Evolutionary conservation across 2,797 vertebrate species (phyloP).

Genomic region (Pteropus rufus): DNA sequence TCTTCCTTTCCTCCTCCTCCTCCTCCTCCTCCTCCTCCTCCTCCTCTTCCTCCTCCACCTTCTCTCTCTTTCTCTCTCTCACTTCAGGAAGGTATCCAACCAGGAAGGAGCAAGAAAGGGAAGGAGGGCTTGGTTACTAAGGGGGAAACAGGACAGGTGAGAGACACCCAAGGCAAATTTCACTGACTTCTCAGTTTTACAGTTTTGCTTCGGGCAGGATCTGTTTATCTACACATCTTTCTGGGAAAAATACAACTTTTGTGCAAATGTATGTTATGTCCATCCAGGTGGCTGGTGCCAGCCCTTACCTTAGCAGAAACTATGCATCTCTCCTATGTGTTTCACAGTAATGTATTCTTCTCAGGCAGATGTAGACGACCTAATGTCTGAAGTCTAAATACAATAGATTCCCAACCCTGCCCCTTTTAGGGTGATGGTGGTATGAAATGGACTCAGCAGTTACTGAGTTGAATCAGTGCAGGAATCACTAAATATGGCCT

Average conservation of each 20-base stretch:
- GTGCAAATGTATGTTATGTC: neutral
- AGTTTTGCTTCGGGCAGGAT: slow-evolving; percentile 37
- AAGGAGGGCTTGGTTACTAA: neutral
- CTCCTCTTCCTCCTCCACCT: no score
- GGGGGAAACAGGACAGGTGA: neutral
- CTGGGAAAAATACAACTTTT: neutral
- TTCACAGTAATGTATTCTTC: neutral
- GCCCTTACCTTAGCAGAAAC: neutral
- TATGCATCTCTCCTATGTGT: neutral
- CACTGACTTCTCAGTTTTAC: slow-evolving; percentile 16
- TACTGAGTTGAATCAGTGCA: neutral
- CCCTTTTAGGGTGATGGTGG: neutral
- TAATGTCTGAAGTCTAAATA: neutral
- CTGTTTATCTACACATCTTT: slow-evolving; percentile 26
- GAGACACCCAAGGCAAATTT: slow-evolving; percentile 11
- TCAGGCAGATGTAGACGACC: neutral
- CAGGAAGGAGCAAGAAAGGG: neutral
- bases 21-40: no score
- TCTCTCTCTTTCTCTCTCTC: neutral
- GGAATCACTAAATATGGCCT: neutral
- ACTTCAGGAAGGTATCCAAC: neutral
- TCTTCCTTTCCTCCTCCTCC: no score
- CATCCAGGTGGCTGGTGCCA: neutral
- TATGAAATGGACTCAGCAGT: neutral
- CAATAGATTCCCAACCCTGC: neutral